phyloP scores from a whole-genome alignment of 2,888 invertebrate species.

The Aporophyla nigra region DNA sequence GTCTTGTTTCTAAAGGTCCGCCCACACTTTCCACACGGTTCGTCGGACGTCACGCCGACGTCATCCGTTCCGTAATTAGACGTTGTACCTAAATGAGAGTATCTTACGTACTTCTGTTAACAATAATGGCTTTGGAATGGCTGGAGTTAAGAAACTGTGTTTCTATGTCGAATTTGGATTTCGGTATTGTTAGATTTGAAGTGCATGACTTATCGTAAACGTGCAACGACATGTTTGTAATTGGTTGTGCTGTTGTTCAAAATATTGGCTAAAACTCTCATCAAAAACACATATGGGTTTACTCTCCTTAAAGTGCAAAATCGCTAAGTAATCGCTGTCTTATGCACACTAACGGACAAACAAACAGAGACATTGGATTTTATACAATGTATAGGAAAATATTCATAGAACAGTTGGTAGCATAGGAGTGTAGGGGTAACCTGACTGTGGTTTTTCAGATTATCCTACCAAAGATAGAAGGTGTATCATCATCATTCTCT shows the following conservation, averaged over 20 bases:
- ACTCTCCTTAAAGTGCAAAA: background rate
- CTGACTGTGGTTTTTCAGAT: no score
- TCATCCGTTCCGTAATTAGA: constrained; percentile 64
- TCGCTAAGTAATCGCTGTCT: background rate
- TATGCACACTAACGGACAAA: background rate
- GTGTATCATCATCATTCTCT: no score
- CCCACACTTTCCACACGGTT: constrained; percentile 60
- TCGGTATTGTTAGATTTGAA: constrained; percentile 6
- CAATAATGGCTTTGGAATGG: constrained; percentile 44
- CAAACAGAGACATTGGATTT: background rate
- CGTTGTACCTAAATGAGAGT: constrained; percentile 51
- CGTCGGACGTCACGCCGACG: constrained; percentile 58
- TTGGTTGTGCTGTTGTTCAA: background rate
- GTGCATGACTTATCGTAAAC: constrained; percentile 3
- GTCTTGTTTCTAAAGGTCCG: constrained; percentile 36
- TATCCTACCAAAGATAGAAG: no score
- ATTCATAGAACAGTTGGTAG: no score
- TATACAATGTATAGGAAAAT: background rate
- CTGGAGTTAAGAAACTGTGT: constrained; percentile 32
- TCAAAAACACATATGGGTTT: background rate
- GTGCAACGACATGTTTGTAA: background rate
- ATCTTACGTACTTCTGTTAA: constrained; percentile 39
- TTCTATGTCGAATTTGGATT: constrained; percentile 28
- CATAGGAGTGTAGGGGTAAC: no score
- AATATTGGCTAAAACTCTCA: background rate